A percentile compares a stretch with the other conserved stretches of the same genome.
Evolutionary conservation across 2,113 vertebrate species (phyloP).

Genomic region (Chloroceryle aenea): DNA sequence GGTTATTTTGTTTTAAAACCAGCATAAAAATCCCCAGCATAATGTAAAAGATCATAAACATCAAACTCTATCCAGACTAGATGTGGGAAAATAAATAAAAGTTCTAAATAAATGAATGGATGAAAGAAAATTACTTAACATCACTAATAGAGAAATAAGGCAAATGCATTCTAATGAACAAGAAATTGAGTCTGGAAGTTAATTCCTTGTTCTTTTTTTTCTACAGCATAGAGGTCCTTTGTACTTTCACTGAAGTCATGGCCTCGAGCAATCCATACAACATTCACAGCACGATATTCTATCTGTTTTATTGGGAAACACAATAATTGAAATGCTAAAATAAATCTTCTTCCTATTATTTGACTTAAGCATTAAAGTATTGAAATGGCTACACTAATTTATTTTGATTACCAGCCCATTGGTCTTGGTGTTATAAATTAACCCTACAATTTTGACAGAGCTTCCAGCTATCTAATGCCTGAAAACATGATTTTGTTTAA

Average conservation of each 20-base stretch:
- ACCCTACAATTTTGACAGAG: background rate
- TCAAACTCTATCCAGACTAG: background rate
- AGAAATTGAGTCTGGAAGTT: background rate
- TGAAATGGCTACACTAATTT: constrained; percentile 1
- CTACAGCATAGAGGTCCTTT: background rate
- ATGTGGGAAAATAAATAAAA: background rate
- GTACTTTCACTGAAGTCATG: background rate
- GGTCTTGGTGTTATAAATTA: constrained; percentile 16
- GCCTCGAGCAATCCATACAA: background rate
- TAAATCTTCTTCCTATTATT: constrained; percentile 17
- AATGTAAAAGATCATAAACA: background rate
- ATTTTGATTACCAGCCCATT: constrained; percentile 24
- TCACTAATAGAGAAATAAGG: background rate
- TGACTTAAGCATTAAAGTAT: background rate
- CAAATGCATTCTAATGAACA: background rate
- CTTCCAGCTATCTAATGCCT: background rate
- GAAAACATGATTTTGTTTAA: background rate
- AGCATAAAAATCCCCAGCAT: background rate
- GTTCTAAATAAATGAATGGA: background rate
- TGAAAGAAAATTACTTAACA: background rate
- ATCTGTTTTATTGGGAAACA: background rate
- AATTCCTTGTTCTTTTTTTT: background rate
- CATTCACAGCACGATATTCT: background rate
- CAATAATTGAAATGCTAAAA: background rate
- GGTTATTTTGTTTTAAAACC: background rate